Conservation (phyloP, 1,140 invertebrate species). For the Neodiprion pinetum region DNA sequence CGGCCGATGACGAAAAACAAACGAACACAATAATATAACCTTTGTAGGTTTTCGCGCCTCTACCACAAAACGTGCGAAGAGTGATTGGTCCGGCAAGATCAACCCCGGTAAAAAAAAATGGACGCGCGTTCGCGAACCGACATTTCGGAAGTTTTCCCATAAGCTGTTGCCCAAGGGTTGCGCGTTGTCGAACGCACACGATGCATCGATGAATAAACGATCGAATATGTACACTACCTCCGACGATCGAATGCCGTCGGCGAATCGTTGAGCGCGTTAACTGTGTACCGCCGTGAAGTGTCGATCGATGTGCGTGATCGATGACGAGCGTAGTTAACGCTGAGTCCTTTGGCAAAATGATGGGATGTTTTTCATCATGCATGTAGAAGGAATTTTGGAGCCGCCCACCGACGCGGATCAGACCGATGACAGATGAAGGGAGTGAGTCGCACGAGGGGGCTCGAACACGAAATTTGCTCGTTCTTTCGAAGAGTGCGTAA, state of each 20-base stretch:
- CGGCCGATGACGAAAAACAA: slow-evolving; percentile 36
- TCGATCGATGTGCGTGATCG: slow-evolving; percentile 15
- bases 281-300: slow-evolving; percentile 31
- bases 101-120: slow-evolving; percentile 38
- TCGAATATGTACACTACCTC: slow-evolving; percentile 23
- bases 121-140: slow-evolving; percentile 28
- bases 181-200: slow-evolving; percentile 32
- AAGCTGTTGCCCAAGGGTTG: slow-evolving; percentile 34
- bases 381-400: too few species aligned
- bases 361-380: too few species aligned
- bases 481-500: too few species aligned
- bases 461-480: too few species aligned
- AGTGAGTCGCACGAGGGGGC: too few species aligned
- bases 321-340: slow-evolving; percentile 11
- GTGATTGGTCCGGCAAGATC: slow-evolving; percentile 48
- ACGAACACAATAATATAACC: slow-evolving; percentile 38
- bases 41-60: slow-evolving; percentile 29
- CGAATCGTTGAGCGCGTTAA: slow-evolving; percentile 22
- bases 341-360: too few species aligned
- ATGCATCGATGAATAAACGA: slow-evolving; percentile 13
- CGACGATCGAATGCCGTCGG: slow-evolving; percentile 35
- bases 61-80: slow-evolving; percentile 25
- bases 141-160: slow-evolving; percentile 44
- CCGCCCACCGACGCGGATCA: too few species aligned
- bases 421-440: too few species aligned